phyloP scores from a whole-genome alignment of 1,140 invertebrate genomes.

The Doryteuthis pealeii region DNA sequence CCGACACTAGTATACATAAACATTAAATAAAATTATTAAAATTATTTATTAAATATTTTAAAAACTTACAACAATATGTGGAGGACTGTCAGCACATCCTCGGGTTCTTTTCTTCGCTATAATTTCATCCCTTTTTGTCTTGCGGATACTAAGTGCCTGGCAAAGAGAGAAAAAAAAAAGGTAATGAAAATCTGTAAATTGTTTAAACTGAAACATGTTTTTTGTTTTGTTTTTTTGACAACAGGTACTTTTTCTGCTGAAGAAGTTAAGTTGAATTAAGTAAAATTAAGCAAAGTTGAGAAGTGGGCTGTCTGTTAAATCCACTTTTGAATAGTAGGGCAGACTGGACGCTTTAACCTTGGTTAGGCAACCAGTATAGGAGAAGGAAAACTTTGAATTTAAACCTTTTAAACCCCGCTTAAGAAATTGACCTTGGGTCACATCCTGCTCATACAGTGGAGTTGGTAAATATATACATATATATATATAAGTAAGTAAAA shows the following conservation, averaged over 20 bases:
- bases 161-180: constrained; percentile 11
- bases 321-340: not conserved
- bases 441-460: no score
- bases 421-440: no score
- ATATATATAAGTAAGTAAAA: no score
- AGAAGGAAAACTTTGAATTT: no score
- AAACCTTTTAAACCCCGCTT: no score
- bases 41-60: not conserved
- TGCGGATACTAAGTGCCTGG: constrained; percentile 68
- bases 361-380: no score
- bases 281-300: not conserved
- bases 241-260: not conserved
- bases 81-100: constrained; percentile 67
- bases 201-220: no score
- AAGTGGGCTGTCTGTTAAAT: not conserved
- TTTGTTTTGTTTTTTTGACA: not conserved
- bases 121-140: constrained; percentile 80
- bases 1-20: no score
- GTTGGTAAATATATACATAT: no score
- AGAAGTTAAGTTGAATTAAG: not conserved
- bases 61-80: constrained; percentile 72
- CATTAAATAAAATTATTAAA: no score
- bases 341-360: no score
- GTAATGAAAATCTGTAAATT: no score
- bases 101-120: constrained; percentile 75